Conservation (phyloP, 1,140 invertebrate genomes). For the Oncopeltus fasciatus region DNA sequence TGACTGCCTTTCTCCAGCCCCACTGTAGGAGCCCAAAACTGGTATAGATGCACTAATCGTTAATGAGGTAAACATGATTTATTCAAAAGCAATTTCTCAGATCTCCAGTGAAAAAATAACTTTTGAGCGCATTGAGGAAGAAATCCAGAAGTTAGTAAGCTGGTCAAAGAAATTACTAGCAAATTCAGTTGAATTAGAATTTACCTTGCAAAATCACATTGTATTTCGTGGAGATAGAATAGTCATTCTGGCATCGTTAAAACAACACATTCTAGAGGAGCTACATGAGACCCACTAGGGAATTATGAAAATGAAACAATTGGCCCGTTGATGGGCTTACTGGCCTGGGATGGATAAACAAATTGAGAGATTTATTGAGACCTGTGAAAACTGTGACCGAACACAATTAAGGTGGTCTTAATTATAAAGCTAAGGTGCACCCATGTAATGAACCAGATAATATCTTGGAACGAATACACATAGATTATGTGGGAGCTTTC, state of each 20-base stretch:
- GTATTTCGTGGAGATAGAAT: conserved; percentile 9
- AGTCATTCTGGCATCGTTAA: conserved; percentile 16
- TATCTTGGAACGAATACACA: conserved; percentile 33
- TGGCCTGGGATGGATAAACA: conserved; percentile 25
- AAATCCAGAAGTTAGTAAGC: conserved; percentile 1
- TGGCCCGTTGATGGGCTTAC: conserved; percentile 22
- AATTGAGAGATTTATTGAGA: conserved; percentile 24
- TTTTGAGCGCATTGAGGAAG: not conserved
- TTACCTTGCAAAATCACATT: not conserved
- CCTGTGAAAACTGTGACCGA: conserved; percentile 22
- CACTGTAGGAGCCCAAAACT: not conserved
- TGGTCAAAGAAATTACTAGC: not conserved
- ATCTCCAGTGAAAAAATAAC: not conserved
- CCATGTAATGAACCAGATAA: conserved; percentile 17
- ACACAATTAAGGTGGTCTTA: conserved; percentile 18
- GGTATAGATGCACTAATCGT: not conserved
- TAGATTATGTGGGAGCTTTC: conserved; percentile 34
- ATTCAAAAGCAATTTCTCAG: not conserved
- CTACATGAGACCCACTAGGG: conserved; percentile 24
- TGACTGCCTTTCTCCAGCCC: not conserved
- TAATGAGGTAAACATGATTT: not conserved
- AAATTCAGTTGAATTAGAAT: not conserved
- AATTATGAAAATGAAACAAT: conserved; percentile 27
- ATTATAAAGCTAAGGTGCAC: conserved; percentile 18
- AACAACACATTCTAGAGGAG: conserved; percentile 15